A percentile compares a stretch with the other conserved stretches of the same genome.
These are phyloP conservation scores for Lottia scabra DNA, from an alignment of 2,888 invertebrate species.

Conservation along the genomic window DNA sequence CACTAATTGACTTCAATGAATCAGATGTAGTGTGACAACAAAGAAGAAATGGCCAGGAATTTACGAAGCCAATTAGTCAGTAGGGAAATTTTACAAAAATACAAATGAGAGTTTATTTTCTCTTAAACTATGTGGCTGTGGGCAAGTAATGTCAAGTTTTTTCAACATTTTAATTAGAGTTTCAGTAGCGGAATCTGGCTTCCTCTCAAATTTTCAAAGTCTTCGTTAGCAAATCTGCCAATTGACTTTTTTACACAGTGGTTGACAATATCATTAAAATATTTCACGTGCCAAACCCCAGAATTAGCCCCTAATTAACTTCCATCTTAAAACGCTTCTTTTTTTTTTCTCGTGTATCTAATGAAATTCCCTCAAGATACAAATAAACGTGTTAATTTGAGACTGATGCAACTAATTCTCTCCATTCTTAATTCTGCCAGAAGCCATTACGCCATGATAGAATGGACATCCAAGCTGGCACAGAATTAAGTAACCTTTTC, in stretches of 20 bases:
- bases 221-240: not conserved
- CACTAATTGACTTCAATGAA: too few relatives aligned
- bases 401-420: slow-evolving; percentile 5
- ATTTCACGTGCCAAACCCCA: not conserved
- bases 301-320: slow-evolving; percentile 5
- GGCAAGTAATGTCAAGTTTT: not conserved
- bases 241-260: not conserved
- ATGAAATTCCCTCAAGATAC: not conserved
- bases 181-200: not conserved
- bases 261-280: slow-evolving; percentile 3
- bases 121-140: not conserved
- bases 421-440: not conserved
- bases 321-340: not conserved
- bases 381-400: slow-evolving; percentile 7
- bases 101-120: not conserved
- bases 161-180: not conserved
- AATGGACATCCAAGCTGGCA: not conserved
- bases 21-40: too few relatives aligned
- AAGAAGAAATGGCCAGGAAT: too few relatives aligned
- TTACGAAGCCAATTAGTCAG: too few relatives aligned
- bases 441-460: not conserved
- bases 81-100: not conserved
- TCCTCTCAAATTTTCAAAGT: not conserved
- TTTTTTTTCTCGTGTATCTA: not conserved
- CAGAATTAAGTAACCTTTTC: not conserved